Percentiles rank a stretch among this genome's conserved stretches.
Conservation (phyloP, 2,888 invertebrate species). For the Agapostemon virescens region DNA sequence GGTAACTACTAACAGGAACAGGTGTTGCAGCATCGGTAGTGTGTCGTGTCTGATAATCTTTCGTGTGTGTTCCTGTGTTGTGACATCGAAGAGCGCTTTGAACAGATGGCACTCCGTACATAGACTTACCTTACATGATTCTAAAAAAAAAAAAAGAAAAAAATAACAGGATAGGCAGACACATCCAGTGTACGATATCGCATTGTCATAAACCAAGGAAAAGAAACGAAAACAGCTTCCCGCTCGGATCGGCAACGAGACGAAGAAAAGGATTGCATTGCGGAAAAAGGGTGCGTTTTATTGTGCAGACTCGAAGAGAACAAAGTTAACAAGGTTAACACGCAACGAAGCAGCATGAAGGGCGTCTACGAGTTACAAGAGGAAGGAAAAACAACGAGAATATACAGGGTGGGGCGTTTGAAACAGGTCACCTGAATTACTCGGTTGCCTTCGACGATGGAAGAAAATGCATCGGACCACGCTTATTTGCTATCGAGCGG, state of each 20-base stretch:
- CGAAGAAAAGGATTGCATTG: slow-evolving; percentile 10
- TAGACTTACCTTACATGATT: slow-evolving; percentile 68
- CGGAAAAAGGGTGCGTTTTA: slow-evolving; percentile 41
- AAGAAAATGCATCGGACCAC: too few species aligned
- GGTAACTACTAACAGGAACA: slow-evolving; percentile 12
- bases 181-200: slow-evolving; percentile 25
- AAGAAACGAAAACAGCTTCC: neutral
- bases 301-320: slow-evolving; percentile 33
- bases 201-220: neutral
- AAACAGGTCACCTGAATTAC: too few species aligned
- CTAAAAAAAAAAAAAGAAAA: neutral
- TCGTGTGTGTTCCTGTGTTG: neutral
- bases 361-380: slow-evolving; percentile 11
- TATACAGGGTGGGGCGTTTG: too few species aligned
- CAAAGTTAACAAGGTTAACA: slow-evolving; percentile 38
- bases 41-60: neutral
- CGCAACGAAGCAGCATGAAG: slow-evolving; percentile 46
- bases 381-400: slow-evolving; percentile 1
- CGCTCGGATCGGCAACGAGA: slow-evolving; percentile 21
- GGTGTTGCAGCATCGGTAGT: neutral
- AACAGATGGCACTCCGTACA: slow-evolving; percentile 69
- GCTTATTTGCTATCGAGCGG: too few species aligned
- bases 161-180: too few species aligned
- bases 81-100: slow-evolving; percentile 42
- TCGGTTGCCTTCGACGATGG: too few species aligned